These are phyloP conservation scores for Drosophila anomalata DNA, from an alignment of 2,888 invertebrate genomes.

Conservation along the genomic window DNA sequence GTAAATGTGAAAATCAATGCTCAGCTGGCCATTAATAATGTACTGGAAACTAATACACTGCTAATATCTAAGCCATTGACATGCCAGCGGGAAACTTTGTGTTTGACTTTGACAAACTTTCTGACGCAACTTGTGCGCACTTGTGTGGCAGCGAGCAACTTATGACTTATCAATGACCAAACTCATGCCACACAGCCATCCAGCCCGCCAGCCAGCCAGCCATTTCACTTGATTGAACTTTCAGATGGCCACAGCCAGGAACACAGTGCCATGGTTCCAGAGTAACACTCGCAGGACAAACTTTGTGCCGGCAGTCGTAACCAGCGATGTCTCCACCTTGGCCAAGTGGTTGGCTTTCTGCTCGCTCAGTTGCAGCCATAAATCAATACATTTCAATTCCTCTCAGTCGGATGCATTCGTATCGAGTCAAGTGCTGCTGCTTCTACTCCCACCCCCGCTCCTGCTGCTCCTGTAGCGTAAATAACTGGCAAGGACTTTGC, in stretches of 20 bases:
- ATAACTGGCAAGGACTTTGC: slow-evolving; percentile 60
- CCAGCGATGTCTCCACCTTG: slow-evolving; percentile 41
- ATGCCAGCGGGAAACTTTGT: slow-evolving; percentile 52
- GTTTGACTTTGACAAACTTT: slow-evolving; percentile 75
- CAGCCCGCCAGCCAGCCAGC: slow-evolving; percentile 39
- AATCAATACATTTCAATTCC: slow-evolving; percentile 75
- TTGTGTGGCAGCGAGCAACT: slow-evolving; percentile 34
- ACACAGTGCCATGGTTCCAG: neutral
- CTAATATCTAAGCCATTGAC: slow-evolving; percentile 60
- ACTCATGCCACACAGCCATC: slow-evolving; percentile 36
- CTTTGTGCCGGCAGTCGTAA: slow-evolving; percentile 40
- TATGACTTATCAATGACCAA: slow-evolving; percentile 57
- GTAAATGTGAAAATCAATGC: slow-evolving; percentile 48
- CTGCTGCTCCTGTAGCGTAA: slow-evolving; percentile 47
- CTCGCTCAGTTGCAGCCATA: slow-evolving; percentile 57
- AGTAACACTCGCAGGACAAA: slow-evolving; percentile 51
- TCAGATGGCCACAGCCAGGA: slow-evolving; percentile 44
- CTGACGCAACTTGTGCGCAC: slow-evolving; percentile 51
- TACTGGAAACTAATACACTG: slow-evolving; percentile 66
- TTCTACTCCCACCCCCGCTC: neutral
- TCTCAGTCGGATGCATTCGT: slow-evolving; percentile 51
- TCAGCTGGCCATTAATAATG: slow-evolving; percentile 67
- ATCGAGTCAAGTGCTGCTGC: slow-evolving; percentile 34
- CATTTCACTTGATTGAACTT: slow-evolving; percentile 70
- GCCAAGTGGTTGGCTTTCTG: slow-evolving; percentile 17